Base-by-base conservation (phyloP, 2,888 invertebrate genomes). In the Perithous albicinctus region DNA sequence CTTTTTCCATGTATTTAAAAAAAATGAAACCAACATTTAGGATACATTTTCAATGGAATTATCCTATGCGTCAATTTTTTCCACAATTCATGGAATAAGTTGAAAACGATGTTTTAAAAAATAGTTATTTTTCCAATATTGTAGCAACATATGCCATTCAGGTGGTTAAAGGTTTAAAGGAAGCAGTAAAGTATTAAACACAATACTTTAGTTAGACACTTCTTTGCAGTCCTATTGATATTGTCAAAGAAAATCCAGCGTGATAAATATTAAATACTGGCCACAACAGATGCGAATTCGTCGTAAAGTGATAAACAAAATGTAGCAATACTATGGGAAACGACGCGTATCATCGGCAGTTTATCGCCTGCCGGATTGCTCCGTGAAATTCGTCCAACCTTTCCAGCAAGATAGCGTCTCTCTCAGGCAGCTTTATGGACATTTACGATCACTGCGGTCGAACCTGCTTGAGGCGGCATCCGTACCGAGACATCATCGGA, bases 401-500 rank as follows among this genome's bases (percentile, higher is more conserved):
- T 63, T n/a, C 6, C 20, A 6, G 23, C n/a, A 12, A 10, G 41
- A 63, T 63, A 63, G 20, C 41, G n/a, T 20, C 23, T 63, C 41
- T 63, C 63, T 38, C 63, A 63, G n/a, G 20, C 18, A 15, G 38
- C 38, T 63, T 63, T 63, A 63, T 63, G 41, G 63, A 63, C 63
- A 63, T 38, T 63, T 63, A 63, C 63, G 63, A 41, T 63, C 20
- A 41, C 41, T 23, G 23, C 38, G 63, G 54, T 56, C 23, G 54
- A 41, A 41, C 38, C 63, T 38, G 63, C n/a, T 29, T n/a, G n/a
- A 26, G 29, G 15, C 63, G 63, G 38, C 63, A 38, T 63, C 63
- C n/a, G 61, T 12, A 10, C 32, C 61, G 54, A 12, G 54, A n/a
- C 54, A 56, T 56, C 54, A 56, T 56, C 54, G 54, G 15, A n/a